Evolutionary conservation across 2,797 vertebrate species (phyloP), one percentile per base, ranked within the genome.

Genomic region (Knipowitschia caucasica): DNA sequence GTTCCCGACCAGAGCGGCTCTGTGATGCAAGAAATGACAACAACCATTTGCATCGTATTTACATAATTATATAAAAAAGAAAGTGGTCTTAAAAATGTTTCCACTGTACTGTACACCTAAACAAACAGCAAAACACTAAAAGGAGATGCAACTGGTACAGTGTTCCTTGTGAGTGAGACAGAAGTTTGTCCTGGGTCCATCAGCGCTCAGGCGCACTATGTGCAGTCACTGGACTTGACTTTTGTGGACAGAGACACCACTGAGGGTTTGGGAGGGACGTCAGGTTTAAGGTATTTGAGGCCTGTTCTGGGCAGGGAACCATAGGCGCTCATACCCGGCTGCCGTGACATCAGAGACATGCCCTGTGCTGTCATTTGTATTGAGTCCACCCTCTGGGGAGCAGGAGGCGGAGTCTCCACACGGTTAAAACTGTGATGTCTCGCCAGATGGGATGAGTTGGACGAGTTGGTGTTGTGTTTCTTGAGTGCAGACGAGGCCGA

Each of bases 391-490:
- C 97, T 88, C 88, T 98, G 96, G 0, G 97, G 97, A 24, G 96
- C 95, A 0, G 97, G 97, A 0, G 97, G 97, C 0, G 96, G 96
- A 33, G 92, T 95, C 87, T 99, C 97, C 14, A 92, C 92, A 31
- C 92, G 90, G 86, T 92, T 83, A 46, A 98, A 96, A 87, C 97
- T 98, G 87, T 94, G 96, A 83, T 98, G 94, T 71, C 94, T 89
- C 62, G 96, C 92, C 80, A 98, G 90, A 81, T 96, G 95, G 64
- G 97, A 98, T 1, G 96, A 99, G 78, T 98, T 99, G 76, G 96
- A 99, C 43, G 95, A 99, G 91, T 99, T 99, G 79, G 96, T 98
- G 86, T 98, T 99, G 90, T 98, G 97, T 84, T 92, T 90, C 75
- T 90, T 92, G 42, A 91, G 88, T 30, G 24, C 88, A 0, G 88